These are phyloP conservation scores for Rhimphoctona megacephalus DNA, from an alignment of 2,888 invertebrate species.

Conservation along the genomic window DNA sequence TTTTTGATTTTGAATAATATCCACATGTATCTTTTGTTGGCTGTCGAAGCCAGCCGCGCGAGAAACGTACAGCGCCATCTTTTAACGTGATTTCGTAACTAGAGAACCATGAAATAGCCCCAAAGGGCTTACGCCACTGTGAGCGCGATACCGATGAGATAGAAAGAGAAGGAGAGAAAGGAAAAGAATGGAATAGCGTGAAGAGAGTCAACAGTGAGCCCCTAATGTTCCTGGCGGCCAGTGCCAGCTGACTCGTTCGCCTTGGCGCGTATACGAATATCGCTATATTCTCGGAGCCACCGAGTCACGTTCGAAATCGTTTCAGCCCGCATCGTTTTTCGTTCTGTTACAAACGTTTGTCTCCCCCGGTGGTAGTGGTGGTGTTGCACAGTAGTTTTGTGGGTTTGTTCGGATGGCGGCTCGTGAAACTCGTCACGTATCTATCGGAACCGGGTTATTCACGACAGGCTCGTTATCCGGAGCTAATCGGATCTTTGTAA, in stretches of 20 bases:
- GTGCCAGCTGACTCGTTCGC: constrained; percentile 80
- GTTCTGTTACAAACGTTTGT: constrained; percentile 30
- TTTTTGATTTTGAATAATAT: background rate
- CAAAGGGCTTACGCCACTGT: constrained; percentile 30
- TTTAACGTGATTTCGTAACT: background rate
- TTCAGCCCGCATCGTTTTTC: constrained; percentile 33
- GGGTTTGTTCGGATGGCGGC: constrained; percentile 67
- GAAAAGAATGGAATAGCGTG: constrained; percentile 21
- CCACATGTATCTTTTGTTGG: background rate
- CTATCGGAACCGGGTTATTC: constrained; percentile 47
- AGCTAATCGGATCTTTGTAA: constrained; percentile 59
- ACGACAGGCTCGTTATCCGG: constrained; percentile 45
- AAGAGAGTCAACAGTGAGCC: constrained; percentile 66
- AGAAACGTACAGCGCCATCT: constrained; percentile 8
- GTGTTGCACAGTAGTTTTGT: background rate
- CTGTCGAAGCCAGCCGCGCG: background rate
- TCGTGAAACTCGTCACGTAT: constrained; percentile 64
- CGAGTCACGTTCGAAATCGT: background rate
- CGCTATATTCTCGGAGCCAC: constrained; percentile 47
- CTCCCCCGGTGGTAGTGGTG: background rate
- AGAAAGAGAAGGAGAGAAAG: constrained; percentile 8
- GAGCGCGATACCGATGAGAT: background rate
- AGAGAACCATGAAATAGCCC: background rate
- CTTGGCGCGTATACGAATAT: constrained; percentile 68
- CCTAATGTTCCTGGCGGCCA: constrained; percentile 50